These are phyloP conservation scores for Smithornis capensis DNA, from an alignment of 2,113 vertebrate species.

Conservation along the genomic window DNA sequence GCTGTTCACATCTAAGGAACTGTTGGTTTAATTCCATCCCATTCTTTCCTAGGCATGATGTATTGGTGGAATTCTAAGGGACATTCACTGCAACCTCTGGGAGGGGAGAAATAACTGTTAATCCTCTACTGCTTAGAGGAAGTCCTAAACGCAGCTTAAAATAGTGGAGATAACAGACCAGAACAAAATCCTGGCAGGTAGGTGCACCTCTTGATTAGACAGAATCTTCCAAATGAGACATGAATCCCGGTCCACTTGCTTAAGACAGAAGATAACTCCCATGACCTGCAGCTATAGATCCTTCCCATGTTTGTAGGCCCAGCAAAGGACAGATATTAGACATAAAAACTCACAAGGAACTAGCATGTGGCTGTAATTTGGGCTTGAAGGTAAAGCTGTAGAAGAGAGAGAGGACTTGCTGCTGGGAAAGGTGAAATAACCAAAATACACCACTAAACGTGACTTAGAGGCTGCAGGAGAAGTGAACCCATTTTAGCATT, in stretches of 20 bases:
- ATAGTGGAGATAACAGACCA: background rate
- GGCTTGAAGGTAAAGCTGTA: background rate
- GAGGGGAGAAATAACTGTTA: background rate
- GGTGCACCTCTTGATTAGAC: background rate
- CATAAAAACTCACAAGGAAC: background rate
- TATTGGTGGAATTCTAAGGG: background rate
- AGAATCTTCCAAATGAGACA: background rate
- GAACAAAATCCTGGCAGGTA: background rate
- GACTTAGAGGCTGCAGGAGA: background rate
- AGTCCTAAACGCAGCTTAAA: background rate
- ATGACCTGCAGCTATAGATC: background rate
- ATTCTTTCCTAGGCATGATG: background rate
- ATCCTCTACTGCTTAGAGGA: background rate
- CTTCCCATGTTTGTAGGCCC: background rate
- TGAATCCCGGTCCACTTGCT: background rate
- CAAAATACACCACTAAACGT: background rate
- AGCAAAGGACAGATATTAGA: background rate
- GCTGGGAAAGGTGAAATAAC: background rate
- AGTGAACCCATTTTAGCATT: background rate
- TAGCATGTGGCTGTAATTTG: background rate
- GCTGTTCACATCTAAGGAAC: background rate
- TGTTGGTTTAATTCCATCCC: background rate
- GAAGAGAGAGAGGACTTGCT: background rate
- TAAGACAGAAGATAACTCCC: background rate
- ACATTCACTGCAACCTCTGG: background rate